Conservation (phyloP, 2,797 vertebrate species). For the Pangasius djambal region DNA sequence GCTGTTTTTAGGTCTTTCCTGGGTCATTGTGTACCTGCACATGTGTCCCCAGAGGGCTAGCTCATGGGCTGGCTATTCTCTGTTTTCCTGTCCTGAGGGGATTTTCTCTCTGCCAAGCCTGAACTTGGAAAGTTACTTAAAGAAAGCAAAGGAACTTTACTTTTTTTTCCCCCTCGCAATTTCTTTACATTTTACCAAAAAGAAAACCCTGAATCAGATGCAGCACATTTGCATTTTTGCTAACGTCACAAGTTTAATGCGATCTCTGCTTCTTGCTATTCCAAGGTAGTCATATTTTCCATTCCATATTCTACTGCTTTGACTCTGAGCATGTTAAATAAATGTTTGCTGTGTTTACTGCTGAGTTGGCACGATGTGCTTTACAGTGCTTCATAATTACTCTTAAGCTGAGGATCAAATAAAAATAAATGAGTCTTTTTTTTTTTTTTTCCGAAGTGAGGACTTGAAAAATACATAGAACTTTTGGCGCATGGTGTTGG, state of each 20-base stretch:
- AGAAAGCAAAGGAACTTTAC: constrained; percentile 44
- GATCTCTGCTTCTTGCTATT: constrained; percentile 51
- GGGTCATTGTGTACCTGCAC: constrained; percentile 41
- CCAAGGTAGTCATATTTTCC: constrained; percentile 35
- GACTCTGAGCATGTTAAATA: constrained; percentile 66
- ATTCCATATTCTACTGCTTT: constrained; percentile 40
- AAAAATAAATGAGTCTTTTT: constrained; percentile 67
- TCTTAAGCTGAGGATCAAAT: constrained; percentile 70
- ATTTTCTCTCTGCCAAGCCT: constrained; percentile 47
- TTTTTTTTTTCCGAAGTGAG: not conserved
- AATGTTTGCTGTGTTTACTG: constrained; percentile 65
- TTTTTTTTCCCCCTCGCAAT: constrained; percentile 16
- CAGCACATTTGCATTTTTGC: constrained; percentile 68
- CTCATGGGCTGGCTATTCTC: constrained; percentile 49
- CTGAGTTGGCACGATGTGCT: constrained; percentile 62
- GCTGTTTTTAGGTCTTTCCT: constrained; percentile 50
- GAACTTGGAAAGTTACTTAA: constrained; percentile 49
- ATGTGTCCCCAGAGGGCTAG: constrained; percentile 45
- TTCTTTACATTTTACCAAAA: constrained; percentile 41
- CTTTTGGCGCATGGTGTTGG: constrained; percentile 42
- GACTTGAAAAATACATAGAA: constrained; percentile 34
- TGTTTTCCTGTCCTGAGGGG: constrained; percentile 48
- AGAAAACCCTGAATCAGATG: constrained; percentile 25
- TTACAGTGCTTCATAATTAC: constrained; percentile 71
- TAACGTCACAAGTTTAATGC: constrained; percentile 61